Evolutionary conservation across 2,888 invertebrate species (phyloP).

Genomic region (Leptopilina myrica): DNA sequence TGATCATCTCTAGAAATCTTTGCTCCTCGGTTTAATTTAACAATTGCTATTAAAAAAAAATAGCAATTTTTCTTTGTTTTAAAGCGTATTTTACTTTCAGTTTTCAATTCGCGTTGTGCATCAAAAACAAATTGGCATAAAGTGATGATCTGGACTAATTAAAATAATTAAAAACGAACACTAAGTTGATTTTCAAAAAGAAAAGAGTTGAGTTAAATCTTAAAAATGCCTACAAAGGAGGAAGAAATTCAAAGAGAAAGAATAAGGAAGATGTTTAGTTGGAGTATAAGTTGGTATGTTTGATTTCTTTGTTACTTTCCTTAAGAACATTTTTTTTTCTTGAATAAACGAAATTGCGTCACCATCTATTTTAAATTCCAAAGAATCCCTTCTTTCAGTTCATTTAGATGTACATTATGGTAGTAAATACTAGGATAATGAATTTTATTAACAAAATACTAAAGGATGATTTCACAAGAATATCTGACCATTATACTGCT

Average conservation of each 20-base stretch:
- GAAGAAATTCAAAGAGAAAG: constrained; percentile 75
- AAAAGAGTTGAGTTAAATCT: neutral
- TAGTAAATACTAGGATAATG: neutral
- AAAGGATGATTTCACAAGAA: constrained; percentile 10
- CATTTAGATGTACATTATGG: neutral
- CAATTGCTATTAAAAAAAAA: neutral
- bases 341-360: neutral
- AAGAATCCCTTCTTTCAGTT: neutral
- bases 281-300: constrained; percentile 78
- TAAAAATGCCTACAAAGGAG: constrained; percentile 62
- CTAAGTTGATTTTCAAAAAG: neutral
- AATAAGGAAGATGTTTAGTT: constrained; percentile 82
- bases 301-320: constrained; percentile 4
- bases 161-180: neutral
- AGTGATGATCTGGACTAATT: constrained; percentile 10
- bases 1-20: constrained; percentile 29
- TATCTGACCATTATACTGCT: constrained; percentile 1
- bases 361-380: neutral
- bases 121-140: neutral
- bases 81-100: constrained; percentile 5
- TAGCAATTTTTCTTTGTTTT: neutral
- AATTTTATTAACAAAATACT: constrained; percentile 1
- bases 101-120: neutral
- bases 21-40: constrained; percentile 9
- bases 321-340: neutral